Evolutionary conservation across 2,888 invertebrate genomes (phyloP), one percentile per base, ranked within the genome.

Genomic region (Hirtodrosophila confusa): DNA sequence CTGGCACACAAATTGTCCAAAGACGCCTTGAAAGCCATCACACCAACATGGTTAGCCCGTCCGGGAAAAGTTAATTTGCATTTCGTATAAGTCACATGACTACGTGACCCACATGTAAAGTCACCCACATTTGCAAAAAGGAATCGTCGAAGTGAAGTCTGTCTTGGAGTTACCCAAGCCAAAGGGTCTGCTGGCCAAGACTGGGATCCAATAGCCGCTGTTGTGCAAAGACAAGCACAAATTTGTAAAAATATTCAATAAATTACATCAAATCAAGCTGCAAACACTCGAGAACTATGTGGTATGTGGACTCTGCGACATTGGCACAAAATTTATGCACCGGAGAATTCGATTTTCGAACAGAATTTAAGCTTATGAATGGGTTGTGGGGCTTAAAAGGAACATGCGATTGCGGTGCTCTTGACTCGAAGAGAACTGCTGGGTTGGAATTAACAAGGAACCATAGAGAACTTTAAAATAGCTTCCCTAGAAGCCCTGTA

Each of bases 191-290:
- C 37, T 29, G 24, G n/a, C 23, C 29, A 43, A 44, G 35, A 50
- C 3, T 43, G 47, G 36, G 65, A 27, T 3, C 31, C 8, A 31
- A 31, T 31, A 31, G 31, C 31, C 31, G 31, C 31, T 60, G 55
- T 71, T 78, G 51, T 75, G 76, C 76, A 68, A 63, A 80, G 61
- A 65, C 67, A 77, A 74, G 72, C 79, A 66, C 41, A 79, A 78
- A 78, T 78, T 78, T 75, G 75, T 65, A 75, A 69, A 78, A 78
- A 75, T 75, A 63, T 65, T 69, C 79, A 68, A 75, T 78, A 78
- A 78, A 78, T 78, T 78, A 78, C 78, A 78, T 71, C 70, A 77
- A 78, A 77, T 77, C 78, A 73, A 76, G 73, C 60, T 73, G 63
- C 45, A 70, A 73, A 63, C 63, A 66, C 77, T 66, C 62, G 57